Evolutionary conservation across 2,888 invertebrate species (phyloP).

Genomic region (Chorisops tibialis): DNA sequence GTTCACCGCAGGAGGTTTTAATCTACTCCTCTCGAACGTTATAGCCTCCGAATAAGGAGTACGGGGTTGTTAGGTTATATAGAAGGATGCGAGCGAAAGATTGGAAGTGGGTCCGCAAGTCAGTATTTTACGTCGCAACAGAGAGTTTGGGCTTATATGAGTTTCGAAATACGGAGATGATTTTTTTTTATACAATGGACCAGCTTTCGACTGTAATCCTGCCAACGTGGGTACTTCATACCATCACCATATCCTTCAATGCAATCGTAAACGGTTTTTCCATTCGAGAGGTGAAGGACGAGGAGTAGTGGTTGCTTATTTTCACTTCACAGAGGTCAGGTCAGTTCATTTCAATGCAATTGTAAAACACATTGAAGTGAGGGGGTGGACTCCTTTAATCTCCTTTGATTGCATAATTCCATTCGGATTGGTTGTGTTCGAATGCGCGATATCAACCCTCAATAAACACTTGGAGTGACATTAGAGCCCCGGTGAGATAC

Average conservation of each 20-base stretch:
- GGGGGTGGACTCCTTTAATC: slow-evolving; percentile 13
- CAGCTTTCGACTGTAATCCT: slow-evolving; percentile 14
- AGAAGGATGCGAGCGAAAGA: too few relatives aligned
- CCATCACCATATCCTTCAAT: neutral
- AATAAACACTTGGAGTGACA: slow-evolving; percentile 6
- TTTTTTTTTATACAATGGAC: slow-evolving; percentile 15
- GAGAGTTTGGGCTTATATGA: slow-evolving; percentile 1
- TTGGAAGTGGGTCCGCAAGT: too few relatives aligned
- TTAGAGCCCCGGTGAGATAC: slow-evolving; percentile 15
- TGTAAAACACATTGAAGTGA: too few relatives aligned
- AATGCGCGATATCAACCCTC: neutral
- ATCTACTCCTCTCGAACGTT: slow-evolving; percentile 38
- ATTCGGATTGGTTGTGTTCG: slow-evolving; percentile 22
- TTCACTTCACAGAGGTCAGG: too few relatives aligned
- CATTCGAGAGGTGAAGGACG: neutral
- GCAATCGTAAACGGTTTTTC: neutral
- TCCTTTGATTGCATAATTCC: slow-evolving; percentile 33
- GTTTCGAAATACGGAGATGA: neutral
- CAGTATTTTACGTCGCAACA: too few relatives aligned
- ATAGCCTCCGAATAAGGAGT: too few relatives aligned
- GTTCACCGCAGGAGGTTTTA: slow-evolving; percentile 52
- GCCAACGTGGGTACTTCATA: neutral
- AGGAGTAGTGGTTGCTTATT: too few relatives aligned
- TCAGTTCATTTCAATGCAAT: too few relatives aligned
- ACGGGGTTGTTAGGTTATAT: too few relatives aligned